Percentiles rank a stretch among this genome's conserved stretches.
These are phyloP conservation scores for Geopemphigus sp. DNA, from an alignment of 1,140 invertebrate species.

Conservation along the genomic window DNA sequence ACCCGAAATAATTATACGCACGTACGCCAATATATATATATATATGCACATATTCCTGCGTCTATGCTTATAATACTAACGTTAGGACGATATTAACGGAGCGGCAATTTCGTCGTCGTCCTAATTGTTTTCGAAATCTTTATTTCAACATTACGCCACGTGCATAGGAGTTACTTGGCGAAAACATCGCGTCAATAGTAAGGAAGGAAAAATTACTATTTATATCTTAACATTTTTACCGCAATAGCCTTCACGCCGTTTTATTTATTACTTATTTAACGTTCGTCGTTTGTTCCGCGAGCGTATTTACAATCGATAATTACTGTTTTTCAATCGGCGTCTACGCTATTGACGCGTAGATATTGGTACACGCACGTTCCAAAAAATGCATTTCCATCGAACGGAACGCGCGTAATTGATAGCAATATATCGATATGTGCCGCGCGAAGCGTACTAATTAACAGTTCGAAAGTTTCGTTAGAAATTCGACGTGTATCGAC, in stretches of 20 bases:
- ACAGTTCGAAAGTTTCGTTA: too few species aligned
- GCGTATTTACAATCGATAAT: too few species aligned
- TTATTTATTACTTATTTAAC: neutral
- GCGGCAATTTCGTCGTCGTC: neutral
- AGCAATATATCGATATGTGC: too few species aligned
- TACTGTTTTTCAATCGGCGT: too few species aligned
- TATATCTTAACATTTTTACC: neutral
- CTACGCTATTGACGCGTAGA: too few species aligned
- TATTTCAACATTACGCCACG: slow-evolving; percentile 1
- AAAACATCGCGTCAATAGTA: neutral
- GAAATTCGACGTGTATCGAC: too few species aligned
- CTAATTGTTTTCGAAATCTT: neutral
- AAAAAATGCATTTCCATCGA: too few species aligned
- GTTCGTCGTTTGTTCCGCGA: too few species aligned
- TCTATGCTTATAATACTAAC: neutral
- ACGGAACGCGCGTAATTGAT: too few species aligned
- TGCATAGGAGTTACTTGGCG: neutral
- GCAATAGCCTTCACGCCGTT: neutral
- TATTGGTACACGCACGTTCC: too few species aligned
- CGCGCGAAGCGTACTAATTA: too few species aligned
- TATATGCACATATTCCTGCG: neutral
- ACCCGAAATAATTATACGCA: neutral
- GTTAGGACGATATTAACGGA: neutral
- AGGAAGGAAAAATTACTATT: slow-evolving; percentile 2
- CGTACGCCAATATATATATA: neutral